Evolutionary conservation across 2,797 vertebrate genomes (phyloP), one percentile per base, ranked within the genome.

Genomic region (Sebastes paucispinis): DNA sequence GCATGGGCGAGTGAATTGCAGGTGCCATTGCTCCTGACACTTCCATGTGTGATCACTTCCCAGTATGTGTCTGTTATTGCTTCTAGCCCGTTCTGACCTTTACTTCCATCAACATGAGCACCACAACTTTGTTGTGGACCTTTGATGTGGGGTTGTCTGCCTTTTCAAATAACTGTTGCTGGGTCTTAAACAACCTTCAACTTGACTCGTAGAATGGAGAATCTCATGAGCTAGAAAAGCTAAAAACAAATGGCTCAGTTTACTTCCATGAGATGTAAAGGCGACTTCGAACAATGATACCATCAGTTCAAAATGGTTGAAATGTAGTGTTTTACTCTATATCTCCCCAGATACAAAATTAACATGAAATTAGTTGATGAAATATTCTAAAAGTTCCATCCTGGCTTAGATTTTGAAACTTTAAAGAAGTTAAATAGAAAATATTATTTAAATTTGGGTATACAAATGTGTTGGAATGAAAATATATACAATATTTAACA

Each of bases 1-100:
- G 73, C 77, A 50, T 22, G 36, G 73, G 73, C 39, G 1, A 52
- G 47, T 67, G 76, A 66, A 75, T 7, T 32, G 54, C 73, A 81
- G 82, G 80, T 83, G 84, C 77, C 31, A 43, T 22, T 47, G 75
- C 73, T 77, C 69, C 66, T 66, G 82, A 85, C 72, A 54, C 76
- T 54, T 76, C 50, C n/a, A 67, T 29, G 76, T 84, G 82, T 81
- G 62, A 80, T 64, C n/a, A 4, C 75, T 60, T 77, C 63, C 32
- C 32, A 20, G 18, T 81, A 50, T 50, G 50, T 78, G 74, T 82
- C 66, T 69, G 79, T 60, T 32, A 10, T 64, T 24, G 50, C 80
- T 63, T 73, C 65, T 14, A 69, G 85, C 70, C 8, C 9, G 0
- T 39, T 79, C 60, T 78, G 80, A 88, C 87, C 73, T 88, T 79